Percentiles rank a stretch among this genome's conserved stretches.
Evolutionary conservation across 2,797 vertebrate species (phyloP).

Genomic region (Hippocampus kuda): DNA sequence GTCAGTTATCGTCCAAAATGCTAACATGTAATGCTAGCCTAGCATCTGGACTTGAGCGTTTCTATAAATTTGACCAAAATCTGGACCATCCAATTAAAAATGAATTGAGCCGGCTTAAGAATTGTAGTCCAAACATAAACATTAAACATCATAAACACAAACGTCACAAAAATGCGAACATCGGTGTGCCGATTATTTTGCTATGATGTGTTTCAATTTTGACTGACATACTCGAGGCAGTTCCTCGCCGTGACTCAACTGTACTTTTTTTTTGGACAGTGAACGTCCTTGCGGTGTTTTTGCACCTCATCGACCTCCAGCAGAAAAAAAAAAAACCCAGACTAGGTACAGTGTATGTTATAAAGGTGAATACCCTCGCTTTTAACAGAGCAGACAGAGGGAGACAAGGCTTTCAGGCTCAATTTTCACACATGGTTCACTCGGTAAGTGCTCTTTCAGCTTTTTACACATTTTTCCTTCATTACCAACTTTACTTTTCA

Average conservation of each 20-base stretch:
- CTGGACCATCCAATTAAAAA: too few species aligned
- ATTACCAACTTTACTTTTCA: slow-evolving; percentile 38
- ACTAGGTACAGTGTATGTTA: slow-evolving; percentile 24
- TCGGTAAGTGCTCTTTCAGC: slow-evolving; percentile 47
- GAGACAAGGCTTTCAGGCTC: slow-evolving; percentile 49
- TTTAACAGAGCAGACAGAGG: slow-evolving; percentile 37
- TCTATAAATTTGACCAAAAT: too few species aligned
- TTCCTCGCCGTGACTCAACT: not conserved
- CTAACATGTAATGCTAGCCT: too few species aligned
- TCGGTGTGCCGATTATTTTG: not conserved
- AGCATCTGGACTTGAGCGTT: too few species aligned
- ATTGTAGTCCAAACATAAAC: not conserved
- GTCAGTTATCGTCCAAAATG: too few species aligned
- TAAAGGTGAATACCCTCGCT: slow-evolving; percentile 28
- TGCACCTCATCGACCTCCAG: slow-evolving; percentile 7
- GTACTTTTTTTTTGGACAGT: slow-evolving; percentile 1
- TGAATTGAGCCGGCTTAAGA: too few species aligned
- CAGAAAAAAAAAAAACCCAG: slow-evolving; percentile 13
- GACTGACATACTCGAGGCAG: not conserved
- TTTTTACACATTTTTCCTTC: slow-evolving; percentile 42
- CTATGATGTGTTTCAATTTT: not conserved
- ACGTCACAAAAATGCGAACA: not conserved
- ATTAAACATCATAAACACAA: not conserved
- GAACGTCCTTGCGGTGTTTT: slow-evolving; percentile 14
- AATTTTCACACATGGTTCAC: slow-evolving; percentile 50